Percentiles rank a stretch among this genome's conserved stretches.
These are phyloP conservation scores for Eptesicus fuscus DNA, from an alignment of 2,113 vertebrate species.

Conservation along the genomic window DNA sequence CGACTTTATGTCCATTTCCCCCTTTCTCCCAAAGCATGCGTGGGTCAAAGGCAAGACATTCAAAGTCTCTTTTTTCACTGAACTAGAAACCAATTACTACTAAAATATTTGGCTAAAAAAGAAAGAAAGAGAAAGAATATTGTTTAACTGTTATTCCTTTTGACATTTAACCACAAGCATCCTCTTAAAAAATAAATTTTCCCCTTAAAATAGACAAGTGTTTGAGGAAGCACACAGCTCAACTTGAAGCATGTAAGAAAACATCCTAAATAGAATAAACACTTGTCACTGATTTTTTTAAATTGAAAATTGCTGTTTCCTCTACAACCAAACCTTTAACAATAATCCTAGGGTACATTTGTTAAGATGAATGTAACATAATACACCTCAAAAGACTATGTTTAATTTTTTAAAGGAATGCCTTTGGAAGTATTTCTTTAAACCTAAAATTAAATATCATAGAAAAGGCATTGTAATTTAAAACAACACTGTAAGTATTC, in stretches of 20 bases:
- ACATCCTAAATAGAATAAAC: neutral
- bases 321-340: neutral
- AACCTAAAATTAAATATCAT: neutral
- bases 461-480: neutral
- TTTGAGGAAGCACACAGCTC: neutral
- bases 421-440: constrained; percentile 6
- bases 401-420: constrained; percentile 1
- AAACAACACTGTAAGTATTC: neutral
- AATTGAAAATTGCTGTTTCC: neutral
- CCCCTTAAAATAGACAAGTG: neutral
- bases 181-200: neutral
- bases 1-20: neutral
- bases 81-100: neutral
- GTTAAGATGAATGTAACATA: neutral
- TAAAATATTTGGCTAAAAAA: neutral
- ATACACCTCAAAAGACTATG: neutral
- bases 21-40: neutral
- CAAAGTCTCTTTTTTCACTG: neutral
- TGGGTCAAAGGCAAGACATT: neutral
- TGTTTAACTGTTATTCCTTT: neutral
- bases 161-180: neutral
- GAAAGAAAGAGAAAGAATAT: neutral
- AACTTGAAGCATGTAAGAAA: neutral
- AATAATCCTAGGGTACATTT: neutral
- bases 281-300: neutral